Evolutionary conservation across 2,113 vertebrate genomes (phyloP), one percentile per base, ranked within the genome.

Genomic region (Malurus elegans): DNA sequence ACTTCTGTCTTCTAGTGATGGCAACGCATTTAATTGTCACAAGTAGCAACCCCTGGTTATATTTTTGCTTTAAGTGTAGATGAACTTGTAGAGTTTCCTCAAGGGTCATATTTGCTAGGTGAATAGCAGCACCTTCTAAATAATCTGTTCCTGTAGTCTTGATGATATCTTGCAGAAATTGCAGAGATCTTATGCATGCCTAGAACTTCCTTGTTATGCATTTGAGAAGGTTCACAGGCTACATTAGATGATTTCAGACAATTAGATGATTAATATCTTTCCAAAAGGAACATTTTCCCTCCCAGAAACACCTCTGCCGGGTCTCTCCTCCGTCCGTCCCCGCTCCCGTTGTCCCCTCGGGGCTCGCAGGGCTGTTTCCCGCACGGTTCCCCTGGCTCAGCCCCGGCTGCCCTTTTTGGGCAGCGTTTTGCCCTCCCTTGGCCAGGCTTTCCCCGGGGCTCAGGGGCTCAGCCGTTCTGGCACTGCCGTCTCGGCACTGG

Each of bases 221-320:
- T 48, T 65, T 50, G 29, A 61, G 34, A 56, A 40, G 8, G 14
- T 54, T 62, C 38, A 54, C 11, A 50, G 14, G 28, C 34, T 34
- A 57, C 15, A 42, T 62, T 6, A 42, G 19, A 31, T 44, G 7
- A 40, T 26, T 71, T 53, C 16, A 38, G 29, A 23, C 3, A 40
- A 20, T 32, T 44, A 32, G 32, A 14, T 34, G 11, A 45, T n/a
- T n/a, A n/a, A n/a, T n/a, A n/a, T n/a, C n/a, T 61, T 44, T 7
- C 9, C 28, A 42, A 72, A 62, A 56, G 2, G 16, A 56, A 10
- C 4, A 24, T 9, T 42, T 79, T 75, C 13, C 42, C 32, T 44
- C 10, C 1, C 25, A 47, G 38, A 4, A 10, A 3, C 42, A 12
- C 4, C 2, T 21, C 32, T 36, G 18, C 4, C 0, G 0, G 36